Conservation (phyloP, 1,140 invertebrate species). For the Cyrtorhinus lividipennis region DNA sequence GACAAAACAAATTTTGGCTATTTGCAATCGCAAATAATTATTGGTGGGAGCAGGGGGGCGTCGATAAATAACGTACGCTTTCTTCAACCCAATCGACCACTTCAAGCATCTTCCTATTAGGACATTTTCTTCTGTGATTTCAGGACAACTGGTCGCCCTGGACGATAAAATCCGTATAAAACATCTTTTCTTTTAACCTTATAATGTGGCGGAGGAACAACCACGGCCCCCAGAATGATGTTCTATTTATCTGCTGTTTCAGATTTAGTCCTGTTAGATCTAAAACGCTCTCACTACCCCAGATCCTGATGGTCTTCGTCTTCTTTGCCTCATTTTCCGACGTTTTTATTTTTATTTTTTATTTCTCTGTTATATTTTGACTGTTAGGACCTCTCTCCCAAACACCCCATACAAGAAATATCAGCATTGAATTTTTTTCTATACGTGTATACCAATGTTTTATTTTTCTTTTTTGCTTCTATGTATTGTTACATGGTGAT, state of each 20-base stretch:
- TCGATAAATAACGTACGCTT: too few species aligned
- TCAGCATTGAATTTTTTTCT: neutral
- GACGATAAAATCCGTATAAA: too few species aligned
- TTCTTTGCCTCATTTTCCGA: neutral
- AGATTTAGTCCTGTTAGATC: conserved; percentile 7
- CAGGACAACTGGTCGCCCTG: too few species aligned
- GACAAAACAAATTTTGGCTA: too few species aligned
- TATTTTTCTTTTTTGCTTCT: conserved; percentile 20
- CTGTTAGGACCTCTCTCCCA: neutral
- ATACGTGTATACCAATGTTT: conserved; percentile 2
- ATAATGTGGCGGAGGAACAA: too few species aligned
- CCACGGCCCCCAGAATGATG: conserved; percentile 7
- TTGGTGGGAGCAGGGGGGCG: too few species aligned
- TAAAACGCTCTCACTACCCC: conserved; percentile 4
- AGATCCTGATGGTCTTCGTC: neutral
- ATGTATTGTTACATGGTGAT: conserved; percentile 21
- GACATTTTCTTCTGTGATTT: conserved; percentile 20
- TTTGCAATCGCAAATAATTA: too few species aligned
- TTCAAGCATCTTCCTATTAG: neutral
- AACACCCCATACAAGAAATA: neutral
- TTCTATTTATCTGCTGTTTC: conserved; percentile 16
- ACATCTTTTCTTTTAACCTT: too few species aligned
- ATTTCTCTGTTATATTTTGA: neutral
- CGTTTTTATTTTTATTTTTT: conserved; percentile 9
- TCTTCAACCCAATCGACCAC: too few species aligned